Evolutionary conservation across 2,797 vertebrate genomes (phyloP).

Genomic region (Lophura swinhoii): DNA sequence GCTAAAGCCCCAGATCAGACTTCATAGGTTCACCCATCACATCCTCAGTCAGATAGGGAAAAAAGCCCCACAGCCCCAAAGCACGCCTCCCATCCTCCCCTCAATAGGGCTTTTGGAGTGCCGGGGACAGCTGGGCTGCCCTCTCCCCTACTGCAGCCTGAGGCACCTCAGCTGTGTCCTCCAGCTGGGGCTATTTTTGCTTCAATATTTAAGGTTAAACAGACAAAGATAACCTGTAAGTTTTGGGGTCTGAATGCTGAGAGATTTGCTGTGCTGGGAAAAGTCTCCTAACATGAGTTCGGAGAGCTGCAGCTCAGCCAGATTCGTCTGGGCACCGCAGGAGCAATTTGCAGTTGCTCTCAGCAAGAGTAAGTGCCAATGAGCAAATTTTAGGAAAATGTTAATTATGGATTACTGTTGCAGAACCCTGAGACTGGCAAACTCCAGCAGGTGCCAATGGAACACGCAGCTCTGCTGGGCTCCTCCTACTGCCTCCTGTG

Average conservation of each 20-base stretch:
- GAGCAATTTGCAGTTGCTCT: not conserved
- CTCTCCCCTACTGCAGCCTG: not conserved
- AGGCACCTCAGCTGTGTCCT: not conserved
- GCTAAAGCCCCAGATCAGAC: not conserved
- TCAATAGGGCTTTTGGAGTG: not conserved
- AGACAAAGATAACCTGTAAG: not conserved
- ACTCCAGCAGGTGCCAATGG: not conserved
- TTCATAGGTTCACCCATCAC: not conserved
- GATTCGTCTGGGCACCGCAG: not conserved
- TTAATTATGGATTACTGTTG: not conserved
- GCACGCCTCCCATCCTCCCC: accelerated
- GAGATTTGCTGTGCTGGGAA: not conserved
- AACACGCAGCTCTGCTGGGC: accelerated
- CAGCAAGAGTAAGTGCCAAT: not conserved
- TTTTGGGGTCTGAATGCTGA: not conserved
- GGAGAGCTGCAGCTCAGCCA: not conserved
- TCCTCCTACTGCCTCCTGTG: too few relatives aligned
- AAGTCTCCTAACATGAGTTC: accelerated
- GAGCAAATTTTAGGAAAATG: not conserved
- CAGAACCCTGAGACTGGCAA: not conserved
- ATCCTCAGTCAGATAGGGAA: not conserved
- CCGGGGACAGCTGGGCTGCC: accelerated
- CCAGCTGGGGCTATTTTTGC: not conserved
- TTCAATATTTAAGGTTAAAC: not conserved
- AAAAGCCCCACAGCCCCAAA: accelerated